Evolutionary conservation across 2,888 invertebrate species (phyloP).

Genomic region (Hirtodrosophila histrioides): DNA sequence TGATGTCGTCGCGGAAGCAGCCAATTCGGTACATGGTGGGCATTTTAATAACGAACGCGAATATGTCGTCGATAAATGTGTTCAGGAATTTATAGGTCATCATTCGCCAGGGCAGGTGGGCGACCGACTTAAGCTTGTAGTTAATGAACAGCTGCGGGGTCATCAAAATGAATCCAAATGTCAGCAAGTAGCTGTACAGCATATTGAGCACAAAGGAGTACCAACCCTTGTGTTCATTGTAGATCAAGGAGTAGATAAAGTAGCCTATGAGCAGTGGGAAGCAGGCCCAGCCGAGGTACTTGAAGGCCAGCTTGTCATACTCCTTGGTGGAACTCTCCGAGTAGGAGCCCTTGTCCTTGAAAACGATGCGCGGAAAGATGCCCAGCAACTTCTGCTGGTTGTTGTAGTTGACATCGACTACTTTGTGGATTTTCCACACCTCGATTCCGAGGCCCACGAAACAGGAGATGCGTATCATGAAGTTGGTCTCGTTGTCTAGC

Average conservation of each 20-base stretch:
- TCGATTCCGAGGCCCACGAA: conserved; percentile 98
- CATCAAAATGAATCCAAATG: conserved; percentile 99
- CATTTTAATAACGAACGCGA: conserved; percentile 99
- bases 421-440: conserved; percentile 99
- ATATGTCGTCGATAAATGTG: conserved; percentile 99
- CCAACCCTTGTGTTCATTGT: conserved; percentile 99
- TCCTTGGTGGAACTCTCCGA: conserved; percentile 96
- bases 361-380: conserved; percentile 90
- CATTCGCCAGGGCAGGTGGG: conserved; percentile 99
- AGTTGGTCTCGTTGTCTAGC: conserved; percentile 99
- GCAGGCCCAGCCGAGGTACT: conserved; percentile 97
- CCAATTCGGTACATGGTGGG: conserved; percentile 99
- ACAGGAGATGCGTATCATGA: conserved; percentile 96
- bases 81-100: conserved; percentile 99
- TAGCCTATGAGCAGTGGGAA: conserved; percentile 97
- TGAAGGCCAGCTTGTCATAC: conserved; percentile 98
- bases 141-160: conserved; percentile 99
- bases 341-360: conserved; percentile 98
- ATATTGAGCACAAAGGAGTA: conserved; percentile 98
- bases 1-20: conserved; percentile 99
- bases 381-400: conserved; percentile 91
- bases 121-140: conserved; percentile 99
- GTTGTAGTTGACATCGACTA: conserved; percentile 92
- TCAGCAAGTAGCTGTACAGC: conserved; percentile 98
- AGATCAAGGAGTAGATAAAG: conserved; percentile 96